Evolutionary conservation across 2,113 vertebrate species (phyloP), one percentile per base, ranked within the genome.

Genomic region (Oreocharis arfaki): DNA sequence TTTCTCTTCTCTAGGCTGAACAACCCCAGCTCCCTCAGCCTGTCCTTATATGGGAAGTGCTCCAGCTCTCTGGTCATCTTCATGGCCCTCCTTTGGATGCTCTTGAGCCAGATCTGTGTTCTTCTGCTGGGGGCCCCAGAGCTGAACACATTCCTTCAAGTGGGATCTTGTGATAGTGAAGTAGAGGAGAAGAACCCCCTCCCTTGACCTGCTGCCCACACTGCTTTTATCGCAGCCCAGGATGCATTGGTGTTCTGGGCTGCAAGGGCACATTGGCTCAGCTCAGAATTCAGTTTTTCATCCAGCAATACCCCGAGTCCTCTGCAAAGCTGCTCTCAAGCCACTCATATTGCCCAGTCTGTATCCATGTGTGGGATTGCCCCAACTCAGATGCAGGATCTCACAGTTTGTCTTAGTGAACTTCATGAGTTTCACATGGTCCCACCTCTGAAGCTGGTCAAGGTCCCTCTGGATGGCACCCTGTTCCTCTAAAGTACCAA

Each of bases 291-390:
- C 65, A 63, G 24, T 17, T 79, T 87, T 23, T 24, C 13, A 47
- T 41, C 65, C n/a, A 26, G 10, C 64, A 47, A 2, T 47, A 30
- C 13, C 20, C 41, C 0, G 0, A 87, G 30, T 47, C 13, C 65
- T 41, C 41, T 71, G 35, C 41, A 47, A 47, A 55, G n/a, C 56
- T 79, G 30, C 49, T 70, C 16, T 55, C 60, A 55, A 55, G 61
- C n/a, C n/a, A 16, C 15, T 64, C 33, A 20, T 9, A 33, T 7
- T 77, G 73, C 37, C 19, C 28, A 33, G 33, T 19, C 28, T 70
- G 47, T 78, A 41, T 46, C 19, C 19, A 10, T 28, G 10, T 53
- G 23, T 30, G 33, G 41, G n/a, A 41, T 63, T 63, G 41, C 41
- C n/a, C 16, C 65, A 30, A 0, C 18, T 41, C n/a, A n/a, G 16